Conservation (phyloP, 2,797 vertebrate species). For the Gymnoscopelus braueri region DNA sequence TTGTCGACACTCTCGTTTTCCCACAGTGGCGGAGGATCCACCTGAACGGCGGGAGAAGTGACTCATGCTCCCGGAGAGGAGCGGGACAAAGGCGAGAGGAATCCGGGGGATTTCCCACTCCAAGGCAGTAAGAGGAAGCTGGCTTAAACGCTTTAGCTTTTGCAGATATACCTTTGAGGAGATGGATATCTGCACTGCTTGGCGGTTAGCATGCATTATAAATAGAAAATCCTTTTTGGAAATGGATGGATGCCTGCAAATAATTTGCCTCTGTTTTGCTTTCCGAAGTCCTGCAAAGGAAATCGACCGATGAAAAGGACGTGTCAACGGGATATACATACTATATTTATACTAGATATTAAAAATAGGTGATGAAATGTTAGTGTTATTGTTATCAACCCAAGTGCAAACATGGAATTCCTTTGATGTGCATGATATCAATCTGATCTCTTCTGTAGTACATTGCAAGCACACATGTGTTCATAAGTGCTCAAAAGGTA, state of each 20-base stretch:
- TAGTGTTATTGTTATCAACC: no score
- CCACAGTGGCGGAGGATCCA: conserved; percentile 40
- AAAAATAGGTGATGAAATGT: no score
- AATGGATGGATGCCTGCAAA: conserved; percentile 1
- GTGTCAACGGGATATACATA: no score
- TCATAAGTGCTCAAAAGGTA: no score
- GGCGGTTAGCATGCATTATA: conserved; percentile 32
- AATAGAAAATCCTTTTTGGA: conserved; percentile 29
- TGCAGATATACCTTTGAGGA: conserved; percentile 50
- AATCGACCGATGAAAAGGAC: conserved; percentile 7
- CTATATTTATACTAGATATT: no score
- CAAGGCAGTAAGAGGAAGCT: conserved; percentile 66
- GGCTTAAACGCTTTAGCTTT: conserved; percentile 58
- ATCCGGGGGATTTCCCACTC: conserved; percentile 74
- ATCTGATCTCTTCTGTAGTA: no score
- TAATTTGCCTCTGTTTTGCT: conserved; percentile 34
- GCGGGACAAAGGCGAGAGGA: conserved; percentile 67
- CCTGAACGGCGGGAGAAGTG: conserved; percentile 53
- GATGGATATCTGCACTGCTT: conserved; percentile 56
- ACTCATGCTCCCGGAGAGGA: conserved; percentile 54
- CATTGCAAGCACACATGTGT: no score
- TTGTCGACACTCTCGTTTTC: not conserved
- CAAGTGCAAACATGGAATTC: no score
- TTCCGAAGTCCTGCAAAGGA: conserved; percentile 53
- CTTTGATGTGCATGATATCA: no score